Conservation (phyloP, 2,888 invertebrate species). For the Pseudoips prasinana region DNA sequence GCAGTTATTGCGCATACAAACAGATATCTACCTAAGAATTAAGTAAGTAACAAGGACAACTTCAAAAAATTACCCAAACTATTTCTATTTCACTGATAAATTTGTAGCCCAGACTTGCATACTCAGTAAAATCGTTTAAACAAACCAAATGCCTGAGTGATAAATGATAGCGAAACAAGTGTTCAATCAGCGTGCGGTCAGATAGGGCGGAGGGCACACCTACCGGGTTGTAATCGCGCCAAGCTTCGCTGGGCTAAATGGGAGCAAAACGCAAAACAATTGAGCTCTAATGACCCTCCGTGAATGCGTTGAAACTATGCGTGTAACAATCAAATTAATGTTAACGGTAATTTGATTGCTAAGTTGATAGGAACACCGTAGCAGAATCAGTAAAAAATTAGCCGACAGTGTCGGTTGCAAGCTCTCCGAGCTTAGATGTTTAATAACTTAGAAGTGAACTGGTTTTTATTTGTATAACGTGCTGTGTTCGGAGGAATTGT, state of each 20-base stretch:
- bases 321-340: conserved; percentile 30
- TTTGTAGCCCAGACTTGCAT: conserved; percentile 4
- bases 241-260: conserved; percentile 41
- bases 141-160: conserved; percentile 39
- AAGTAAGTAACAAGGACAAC: too few species aligned
- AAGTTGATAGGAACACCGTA: too few species aligned
- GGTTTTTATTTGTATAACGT: too few species aligned
- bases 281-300: conserved; percentile 57
- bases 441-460: too few species aligned
- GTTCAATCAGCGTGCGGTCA: conserved; percentile 74
- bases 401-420: too few species aligned
- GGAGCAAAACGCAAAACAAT: conserved; percentile 62
- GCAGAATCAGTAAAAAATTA: too few species aligned
- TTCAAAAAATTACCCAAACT: too few species aligned
- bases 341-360: conserved; percentile 22
- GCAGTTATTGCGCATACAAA: too few species aligned
- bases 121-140: conserved; percentile 32
- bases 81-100: too few species aligned
- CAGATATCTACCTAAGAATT: too few species aligned
- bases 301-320: conserved; percentile 25
- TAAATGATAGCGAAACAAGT: conserved; percentile 64
- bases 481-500: too few species aligned
- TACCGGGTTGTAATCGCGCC: conserved; percentile 38
- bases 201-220: conserved; percentile 38
- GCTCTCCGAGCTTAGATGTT: too few species aligned